These are phyloP conservation scores for Synergus laeviventris DNA, from an alignment of 2,888 invertebrate genomes.

Conservation along the genomic window DNA sequence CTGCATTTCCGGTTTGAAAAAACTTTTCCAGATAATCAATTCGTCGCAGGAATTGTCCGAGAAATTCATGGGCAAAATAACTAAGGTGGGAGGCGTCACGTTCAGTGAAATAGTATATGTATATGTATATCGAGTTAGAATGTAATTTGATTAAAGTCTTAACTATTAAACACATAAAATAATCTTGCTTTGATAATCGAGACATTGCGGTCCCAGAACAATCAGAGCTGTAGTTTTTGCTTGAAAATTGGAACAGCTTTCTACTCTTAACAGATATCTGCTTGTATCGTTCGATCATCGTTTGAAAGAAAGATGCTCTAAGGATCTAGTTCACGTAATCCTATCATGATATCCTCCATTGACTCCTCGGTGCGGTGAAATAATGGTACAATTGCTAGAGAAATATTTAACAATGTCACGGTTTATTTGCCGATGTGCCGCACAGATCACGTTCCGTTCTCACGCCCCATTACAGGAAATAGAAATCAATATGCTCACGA, in stretches of 20 bases:
- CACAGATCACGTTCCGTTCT: conserved; percentile 32
- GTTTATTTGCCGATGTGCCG: conserved; percentile 36
- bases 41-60: no score
- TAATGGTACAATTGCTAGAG: conserved; percentile 28
- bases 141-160: background rate
- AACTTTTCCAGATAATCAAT: no score
- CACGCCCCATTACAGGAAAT: conserved; percentile 35
- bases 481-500: conserved; percentile 24
- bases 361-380: conserved; percentile 20
- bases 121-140: background rate
- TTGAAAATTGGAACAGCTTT: conserved; percentile 30
- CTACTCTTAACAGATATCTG: conserved; percentile 17
- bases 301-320: conserved; percentile 30
- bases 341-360: conserved; percentile 30
- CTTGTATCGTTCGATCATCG: conserved; percentile 37
- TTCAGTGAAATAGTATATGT: no score
- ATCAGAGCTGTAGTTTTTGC: conserved; percentile 4
- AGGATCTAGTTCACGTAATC: conserved; percentile 24
- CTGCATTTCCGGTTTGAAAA: no score
- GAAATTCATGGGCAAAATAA: no score
- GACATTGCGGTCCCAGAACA: background rate
- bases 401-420: conserved; percentile 40
- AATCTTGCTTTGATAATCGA: conserved; percentile 18
- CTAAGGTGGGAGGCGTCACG: no score
- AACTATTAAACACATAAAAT: background rate